Evolutionary conservation across 2,113 vertebrate genomes (phyloP).

Genomic region (Pleuronectes platessa): DNA sequence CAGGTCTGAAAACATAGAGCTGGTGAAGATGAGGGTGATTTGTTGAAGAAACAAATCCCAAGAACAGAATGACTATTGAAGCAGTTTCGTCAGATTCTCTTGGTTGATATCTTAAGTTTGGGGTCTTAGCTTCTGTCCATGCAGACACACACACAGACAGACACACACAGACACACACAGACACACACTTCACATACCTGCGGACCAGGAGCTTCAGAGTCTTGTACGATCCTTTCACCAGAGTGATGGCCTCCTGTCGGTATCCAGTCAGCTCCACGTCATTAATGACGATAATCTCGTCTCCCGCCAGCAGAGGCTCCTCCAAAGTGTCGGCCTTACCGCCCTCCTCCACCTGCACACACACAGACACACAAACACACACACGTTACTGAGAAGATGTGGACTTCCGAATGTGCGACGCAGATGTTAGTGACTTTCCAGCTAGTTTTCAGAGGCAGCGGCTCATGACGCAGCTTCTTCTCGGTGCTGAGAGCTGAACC

Average conservation of each 20-base stretch:
- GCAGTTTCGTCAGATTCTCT: too few relatives aligned
- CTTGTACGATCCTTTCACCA: slow-evolving; percentile 94
- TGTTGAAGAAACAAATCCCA: too few relatives aligned
- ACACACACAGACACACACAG: not conserved
- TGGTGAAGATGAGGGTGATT: too few relatives aligned
- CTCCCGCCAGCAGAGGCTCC: slow-evolving; percentile 86
- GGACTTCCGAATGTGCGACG: too few relatives aligned
- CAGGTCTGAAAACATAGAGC: too few relatives aligned
- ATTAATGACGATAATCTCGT: slow-evolving; percentile 91
- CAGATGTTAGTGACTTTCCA: too few relatives aligned
- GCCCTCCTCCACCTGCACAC: slow-evolving; percentile 87
- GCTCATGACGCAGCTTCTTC: too few relatives aligned
- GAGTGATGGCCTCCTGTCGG: slow-evolving; percentile 89
- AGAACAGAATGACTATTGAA: too few relatives aligned
- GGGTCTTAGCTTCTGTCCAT: too few relatives aligned
- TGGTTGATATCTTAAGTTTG: too few relatives aligned
- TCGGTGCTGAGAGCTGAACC: too few relatives aligned
- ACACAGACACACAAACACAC: slow-evolving; percentile 10
- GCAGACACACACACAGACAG: not conserved
- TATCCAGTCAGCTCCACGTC: slow-evolving; percentile 89
- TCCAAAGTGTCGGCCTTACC: slow-evolving; percentile 87
- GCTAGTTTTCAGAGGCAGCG: too few relatives aligned
- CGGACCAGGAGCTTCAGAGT: slow-evolving; percentile 88
- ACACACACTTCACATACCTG: slow-evolving; percentile 81
- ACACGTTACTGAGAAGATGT: not conserved